Conservation (phyloP, 2,113 vertebrate species). For the Felis catus region F.catus_Fca126_mat1.0 CM031412.1:53566501-53567000, state of each 20-base stretch:
- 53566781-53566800: not conserved
- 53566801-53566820: not conserved
- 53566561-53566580: not conserved
- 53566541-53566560: not conserved
- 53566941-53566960: not conserved
- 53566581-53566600: not conserved
- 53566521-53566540: not conserved
- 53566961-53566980: not conserved
- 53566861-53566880: not conserved
- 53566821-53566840: not conserved
- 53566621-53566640: not conserved
- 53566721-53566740: not conserved
- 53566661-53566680: not conserved
- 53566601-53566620: not conserved
- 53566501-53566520: not conserved
- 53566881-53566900: not conserved
- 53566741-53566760: not conserved
- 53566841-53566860: not conserved
- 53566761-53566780: not conserved
- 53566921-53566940: not conserved
- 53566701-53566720: not conserved
- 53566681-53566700: not conserved
- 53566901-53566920: not conserved
- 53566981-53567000: not conserved
- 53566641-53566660: conserved; percentile 16